These are phyloP conservation scores for Drosophila peninsularis DNA, from an alignment of 2,888 invertebrate species.

Conservation along the genomic window DNA sequence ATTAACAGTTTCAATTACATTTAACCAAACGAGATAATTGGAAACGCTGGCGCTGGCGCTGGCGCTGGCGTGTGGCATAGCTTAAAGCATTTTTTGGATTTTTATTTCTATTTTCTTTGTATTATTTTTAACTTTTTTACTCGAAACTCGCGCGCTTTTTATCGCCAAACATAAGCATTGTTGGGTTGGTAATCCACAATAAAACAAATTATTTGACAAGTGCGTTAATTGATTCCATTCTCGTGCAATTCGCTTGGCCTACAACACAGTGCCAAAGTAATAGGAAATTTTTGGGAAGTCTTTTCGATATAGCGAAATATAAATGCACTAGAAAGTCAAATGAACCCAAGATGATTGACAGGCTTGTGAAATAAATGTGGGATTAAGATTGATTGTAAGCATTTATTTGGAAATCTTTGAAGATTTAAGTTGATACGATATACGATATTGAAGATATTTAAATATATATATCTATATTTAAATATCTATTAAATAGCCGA, in stretches of 20 bases:
- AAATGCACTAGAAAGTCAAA: conserved; percentile 21
- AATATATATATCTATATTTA: no score
- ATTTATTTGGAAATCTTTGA: no score
- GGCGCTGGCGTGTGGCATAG: conserved; percentile 45
- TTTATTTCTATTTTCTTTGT: conserved; percentile 18
- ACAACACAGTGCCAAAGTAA: conserved; percentile 8
- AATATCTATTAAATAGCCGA: no score
- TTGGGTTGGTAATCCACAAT: conserved; percentile 62
- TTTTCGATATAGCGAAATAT: conserved; percentile 10
- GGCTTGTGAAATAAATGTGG: no score
- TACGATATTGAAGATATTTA: no score
- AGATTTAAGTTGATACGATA: no score
- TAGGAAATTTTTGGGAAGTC: conserved; percentile 11
- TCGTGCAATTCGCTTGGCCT: conserved; percentile 53
- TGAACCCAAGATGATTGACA: background rate
- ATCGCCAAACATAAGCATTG: conserved; percentile 51
- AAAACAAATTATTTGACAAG: conserved; percentile 71
- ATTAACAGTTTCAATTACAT: conserved; percentile 60
- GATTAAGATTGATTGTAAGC: no score
- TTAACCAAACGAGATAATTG: conserved; percentile 50
- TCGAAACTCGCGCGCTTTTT: conserved; percentile 14
- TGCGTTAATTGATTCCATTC: conserved; percentile 71
- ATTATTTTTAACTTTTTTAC: conserved; percentile 4
- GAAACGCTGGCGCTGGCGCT: conserved; percentile 13
- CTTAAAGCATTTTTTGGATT: conserved; percentile 21